Base-by-base conservation (phyloP, 2,113 vertebrate genomes). In the Ictalurus furcatus region DNA sequence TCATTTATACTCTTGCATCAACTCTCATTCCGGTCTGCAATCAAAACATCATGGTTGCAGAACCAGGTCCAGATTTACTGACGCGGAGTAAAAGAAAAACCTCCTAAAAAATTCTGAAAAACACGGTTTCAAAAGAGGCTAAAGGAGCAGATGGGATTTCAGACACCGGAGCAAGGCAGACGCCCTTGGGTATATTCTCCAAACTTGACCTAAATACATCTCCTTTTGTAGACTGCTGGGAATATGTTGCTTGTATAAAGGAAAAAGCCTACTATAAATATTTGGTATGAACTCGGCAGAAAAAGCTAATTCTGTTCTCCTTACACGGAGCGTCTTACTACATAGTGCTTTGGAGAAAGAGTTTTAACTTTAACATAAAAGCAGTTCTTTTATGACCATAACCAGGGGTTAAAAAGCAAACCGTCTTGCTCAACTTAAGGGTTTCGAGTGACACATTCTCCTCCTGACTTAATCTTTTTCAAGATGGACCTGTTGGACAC, bases 191-290 rank as follows among this genome's bases (percentile, higher is more conserved):
- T 52, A 65, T 69, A 67, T 67, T 89, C 83, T 85, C 21, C 73
- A 69, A 65, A 85, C 82, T 69, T 80, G 88, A 89, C 88, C 88
- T 28, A 85, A 85, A 89, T 85, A 79, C 73, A 80, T 80, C 83
- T 21, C 3, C 44, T 61, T 48, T 44, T 74, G 80, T 59, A 74
- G 34, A 21, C n/a, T n/a, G n/a, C 28, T 65, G 58, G 34, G 19
- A 58, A 78, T 85, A 52, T 12, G 37, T 19, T 59, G 34, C 69
- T 83, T 30, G 5, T 63, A 21, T 61, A 23, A 37, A 76, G n/a
- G 61, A 81, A 61, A 61, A 30, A 34, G 56, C 65, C 37, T 14
- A 48, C 37, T n/a, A 84, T 52, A 67, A 82, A 71, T 65, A 56
- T 83, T 82, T 71, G 28, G 69, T 25, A 25, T 58, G 44, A 85